Base-by-base conservation (phyloP, 2,113 vertebrate species). In the Lophura nycthemera region DNA sequence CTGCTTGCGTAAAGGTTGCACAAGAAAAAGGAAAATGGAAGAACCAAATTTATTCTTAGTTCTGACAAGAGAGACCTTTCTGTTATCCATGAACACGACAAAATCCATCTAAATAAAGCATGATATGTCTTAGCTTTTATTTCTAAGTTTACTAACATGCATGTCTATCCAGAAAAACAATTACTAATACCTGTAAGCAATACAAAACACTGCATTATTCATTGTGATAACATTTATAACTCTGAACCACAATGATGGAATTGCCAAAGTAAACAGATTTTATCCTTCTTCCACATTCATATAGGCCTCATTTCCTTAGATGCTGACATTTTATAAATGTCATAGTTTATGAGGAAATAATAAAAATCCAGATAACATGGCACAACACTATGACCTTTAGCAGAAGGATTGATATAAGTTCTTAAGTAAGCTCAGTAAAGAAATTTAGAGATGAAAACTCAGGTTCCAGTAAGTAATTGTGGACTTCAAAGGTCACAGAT, bases 311-410 rank as follows among this genome's bases (percentile, higher is more conserved):
- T 91, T 96, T 97, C 83, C 87, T 94, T 81, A 84, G 91, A 67
- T 83, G 64, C 88, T 97, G 96, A 97, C 97, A 97, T 97, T 98
- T 98, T 80, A 74, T 89, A 98, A 97, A 97, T 97, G 96, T 97
- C 96, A 97, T 95, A 96, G 97, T 97, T 97, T 97, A 96, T 66
- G 63, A 96, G 85, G 82, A 97, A 97, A 97, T 97, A 97, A 97
- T 96, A 96, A 97, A 97, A 97, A 72, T 67, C 40, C 76, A 77
- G 91, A 94, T 95, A 97, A 96, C 93, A 96, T 48, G 88, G 81
- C 80, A 96, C 78, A 97, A 81, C 82, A 96, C 50, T 5, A 3
- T 96, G 97, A 98, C 96, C 97, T 97, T 98, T 97, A 92, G 72
- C 93, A 96, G 71, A 93, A 79, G 91, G 88, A 96, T 73, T 95